Evolutionary conservation across 2,888 invertebrate genomes (phyloP), one percentile per base, ranked within the genome.

Genomic region (Eudemis profundana): DNA sequence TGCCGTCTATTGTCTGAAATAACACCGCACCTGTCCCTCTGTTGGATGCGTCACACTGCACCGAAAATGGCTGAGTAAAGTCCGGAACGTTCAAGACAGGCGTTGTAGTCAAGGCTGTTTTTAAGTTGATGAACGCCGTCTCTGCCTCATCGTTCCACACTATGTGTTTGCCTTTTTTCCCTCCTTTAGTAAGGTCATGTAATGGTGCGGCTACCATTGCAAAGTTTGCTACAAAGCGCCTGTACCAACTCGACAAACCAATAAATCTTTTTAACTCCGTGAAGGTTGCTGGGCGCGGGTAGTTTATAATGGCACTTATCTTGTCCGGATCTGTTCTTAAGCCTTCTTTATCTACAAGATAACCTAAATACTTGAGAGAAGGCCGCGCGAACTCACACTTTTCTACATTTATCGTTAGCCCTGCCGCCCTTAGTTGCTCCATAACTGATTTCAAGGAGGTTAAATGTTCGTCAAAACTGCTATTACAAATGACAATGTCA

Each of bases 201-300:
- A n/a, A n/a, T n/a, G n/a, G n/a, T n/a, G n/a, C n/a, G n/a, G n/a
- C n/a, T n/a, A n/a, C n/a, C n/a, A n/a, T n/a, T n/a, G n/a, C 40
- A 40, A 40, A 40, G 15, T 40, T 40, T 40, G n/a, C 14, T 14
- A 40, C 40, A 40, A 40, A 40, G 4, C 40, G 40, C 15, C 40
- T 40, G 4, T 40, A 40, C 40, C 40, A 40, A 7, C 40, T 40
- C 15, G 40, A n/a, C 15, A 40, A 14, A 15, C 40, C 40, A 0
- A 40, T 4, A 5, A 40, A 40, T 0, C 40, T n/a, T n/a, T n/a
- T n/a, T n/a, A n/a, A n/a, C n/a, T n/a, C n/a, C n/a, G n/a, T n/a
- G n/a, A n/a, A n/a, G n/a, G n/a, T n/a, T n/a, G n/a, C n/a, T n/a
- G n/a, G n/a, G n/a, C n/a, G n/a, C n/a, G n/a, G n/a, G n/a, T n/a